phyloP scores from a whole-genome alignment of 2,113 vertebrate species.

The Monopterus albus region DNA sequence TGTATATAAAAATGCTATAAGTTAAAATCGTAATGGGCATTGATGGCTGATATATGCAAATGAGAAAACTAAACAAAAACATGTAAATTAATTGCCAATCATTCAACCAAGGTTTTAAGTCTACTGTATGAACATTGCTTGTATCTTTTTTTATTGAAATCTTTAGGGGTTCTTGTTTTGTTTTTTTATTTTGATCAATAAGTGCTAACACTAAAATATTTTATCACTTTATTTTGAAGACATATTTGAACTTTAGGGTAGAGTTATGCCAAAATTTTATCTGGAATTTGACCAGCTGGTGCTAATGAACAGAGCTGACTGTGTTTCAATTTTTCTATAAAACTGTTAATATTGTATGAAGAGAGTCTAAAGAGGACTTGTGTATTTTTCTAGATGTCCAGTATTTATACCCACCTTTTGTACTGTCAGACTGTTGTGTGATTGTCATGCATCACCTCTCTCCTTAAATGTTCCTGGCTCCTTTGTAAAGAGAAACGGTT shows the following conservation, averaged over 20 bases:
- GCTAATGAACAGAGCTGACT: constrained; percentile 78
- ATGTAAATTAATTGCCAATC: constrained; percentile 61
- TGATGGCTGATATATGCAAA: constrained; percentile 73
- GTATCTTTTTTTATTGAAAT: constrained; percentile 47
- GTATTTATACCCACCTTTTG: constrained; percentile 96
- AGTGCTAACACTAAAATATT: constrained; percentile 63
- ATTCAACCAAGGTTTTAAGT: constrained; percentile 52
- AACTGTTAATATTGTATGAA: constrained; percentile 89
- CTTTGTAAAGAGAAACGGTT: constrained; percentile 80
- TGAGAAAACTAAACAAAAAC: constrained; percentile 22
- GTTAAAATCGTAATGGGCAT: constrained; percentile 74
- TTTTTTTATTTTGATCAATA: constrained; percentile 73
- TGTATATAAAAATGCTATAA: constrained; percentile 68
- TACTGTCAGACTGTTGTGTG: constrained; percentile 87
- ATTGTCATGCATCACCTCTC: constrained; percentile 84
- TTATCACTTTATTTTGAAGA: constrained; percentile 74
- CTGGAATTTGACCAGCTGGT: constrained; percentile 79
- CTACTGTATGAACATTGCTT: constrained; percentile 49
- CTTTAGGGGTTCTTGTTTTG: constrained; percentile 51
- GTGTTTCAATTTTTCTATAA: constrained; percentile 82
- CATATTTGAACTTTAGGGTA: constrained; percentile 67
- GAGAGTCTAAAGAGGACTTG: constrained; percentile 87
- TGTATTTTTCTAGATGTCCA: constrained; percentile 95
- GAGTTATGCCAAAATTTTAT: constrained; percentile 70
- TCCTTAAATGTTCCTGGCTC: constrained; percentile 81